Percentiles rank a stretch among this genome's conserved stretches.
phyloP scores from a whole-genome alignment of 1,140 invertebrate species.

The Zaprionus inermis region DNA sequence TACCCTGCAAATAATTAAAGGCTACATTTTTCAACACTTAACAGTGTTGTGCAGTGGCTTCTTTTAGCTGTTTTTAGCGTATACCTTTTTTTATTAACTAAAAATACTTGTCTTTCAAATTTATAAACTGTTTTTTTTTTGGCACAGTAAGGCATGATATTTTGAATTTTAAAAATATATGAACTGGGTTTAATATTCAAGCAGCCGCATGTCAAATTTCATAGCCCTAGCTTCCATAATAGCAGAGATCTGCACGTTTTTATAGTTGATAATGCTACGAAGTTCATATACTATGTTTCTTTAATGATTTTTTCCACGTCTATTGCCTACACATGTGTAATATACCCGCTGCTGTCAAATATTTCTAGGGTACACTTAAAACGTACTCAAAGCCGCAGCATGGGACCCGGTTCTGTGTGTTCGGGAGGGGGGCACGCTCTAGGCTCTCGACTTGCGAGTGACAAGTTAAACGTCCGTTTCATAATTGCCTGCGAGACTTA shows the following conservation, averaged over 20 bases:
- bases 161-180: background rate
- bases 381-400: background rate
- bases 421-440: conserved; percentile 8
- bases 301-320: too few relatives aligned
- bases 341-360: background rate
- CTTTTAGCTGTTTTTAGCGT: background rate
- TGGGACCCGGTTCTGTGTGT: conserved; percentile 19
- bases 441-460: conserved; percentile 46
- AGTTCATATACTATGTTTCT: background rate
- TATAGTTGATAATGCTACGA: background rate
- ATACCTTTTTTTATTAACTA: background rate
- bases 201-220: background rate
- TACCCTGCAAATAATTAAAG: background rate
- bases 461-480: conserved; percentile 74
- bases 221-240: background rate
- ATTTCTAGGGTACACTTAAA: background rate
- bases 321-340: background rate
- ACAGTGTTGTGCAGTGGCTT: background rate
- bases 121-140: background rate
- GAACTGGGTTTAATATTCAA: background rate
- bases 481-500: conserved; percentile 69
- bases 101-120: background rate
- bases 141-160: background rate
- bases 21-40: background rate
- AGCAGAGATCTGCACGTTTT: background rate